Evolutionary conservation across 2,888 invertebrate species (phyloP).

Genomic region (Melangyna quadrimaculata): DNA sequence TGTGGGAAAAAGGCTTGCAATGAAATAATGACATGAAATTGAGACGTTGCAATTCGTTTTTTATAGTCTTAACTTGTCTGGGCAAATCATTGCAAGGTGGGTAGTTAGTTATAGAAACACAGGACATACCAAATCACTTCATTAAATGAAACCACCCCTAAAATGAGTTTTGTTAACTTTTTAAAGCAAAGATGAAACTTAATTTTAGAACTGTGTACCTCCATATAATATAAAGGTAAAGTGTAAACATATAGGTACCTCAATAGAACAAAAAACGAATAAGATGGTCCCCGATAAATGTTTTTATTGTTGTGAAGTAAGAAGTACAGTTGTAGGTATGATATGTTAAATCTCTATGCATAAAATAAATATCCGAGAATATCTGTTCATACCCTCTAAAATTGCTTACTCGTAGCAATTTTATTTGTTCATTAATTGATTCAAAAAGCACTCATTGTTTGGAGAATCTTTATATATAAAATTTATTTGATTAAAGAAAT

Average conservation of each 20-base stretch:
- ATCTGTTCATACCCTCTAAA: too few species aligned
- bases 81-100: not conserved
- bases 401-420: too few species aligned
- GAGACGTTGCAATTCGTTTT: slow-evolving; percentile 43
- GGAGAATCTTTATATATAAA: too few species aligned
- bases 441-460: too few species aligned
- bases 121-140: slow-evolving; percentile 18
- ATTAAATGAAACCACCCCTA: not conserved
- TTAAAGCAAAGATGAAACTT: not conserved
- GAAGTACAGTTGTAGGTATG: too few species aligned
- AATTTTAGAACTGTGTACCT: not conserved
- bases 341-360: too few species aligned
- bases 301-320: not conserved
- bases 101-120: not conserved
- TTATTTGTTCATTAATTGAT: too few species aligned
- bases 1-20: slow-evolving; percentile 26
- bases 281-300: not conserved
- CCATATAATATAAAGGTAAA: too few species aligned
- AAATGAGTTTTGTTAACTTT: slow-evolving; percentile 4
- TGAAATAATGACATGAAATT: slow-evolving; percentile 41
- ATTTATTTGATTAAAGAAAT: too few species aligned
- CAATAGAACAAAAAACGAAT: not conserved
- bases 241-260: not conserved
- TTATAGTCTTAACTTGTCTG: slow-evolving; percentile 15
- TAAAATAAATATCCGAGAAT: too few species aligned